Conservation (phyloP, 1,140 invertebrate species). For the Drosophila athabasca region DNA sequence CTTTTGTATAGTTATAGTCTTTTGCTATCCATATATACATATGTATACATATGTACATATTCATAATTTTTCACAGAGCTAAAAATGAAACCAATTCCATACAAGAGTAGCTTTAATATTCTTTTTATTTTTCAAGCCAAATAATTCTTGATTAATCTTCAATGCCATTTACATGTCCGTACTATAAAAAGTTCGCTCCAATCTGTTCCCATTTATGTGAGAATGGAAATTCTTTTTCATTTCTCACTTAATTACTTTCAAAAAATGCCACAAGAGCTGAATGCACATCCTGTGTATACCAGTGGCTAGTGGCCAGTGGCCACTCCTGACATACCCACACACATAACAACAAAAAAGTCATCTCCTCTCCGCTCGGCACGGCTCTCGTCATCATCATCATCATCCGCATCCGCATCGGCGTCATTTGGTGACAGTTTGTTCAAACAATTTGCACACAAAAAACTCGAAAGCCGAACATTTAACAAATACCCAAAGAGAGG, state of each 20-base stretch:
- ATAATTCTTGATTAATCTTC: no score
- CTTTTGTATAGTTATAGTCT: no score
- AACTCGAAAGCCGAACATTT: constrained; percentile 46
- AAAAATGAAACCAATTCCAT: no score
- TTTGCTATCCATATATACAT: no score
- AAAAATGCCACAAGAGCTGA: constrained; percentile 51
- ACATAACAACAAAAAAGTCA: constrained; percentile 31
- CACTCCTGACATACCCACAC: constrained; percentile 11
- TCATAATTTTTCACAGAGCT: no score
- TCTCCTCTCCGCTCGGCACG: constrained; percentile 6
- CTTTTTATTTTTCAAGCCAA: no score
- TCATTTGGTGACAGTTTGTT: constrained; percentile 55
- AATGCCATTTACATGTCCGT: background rate
- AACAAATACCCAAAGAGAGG: constrained; percentile 34
- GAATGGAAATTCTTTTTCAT: background rate
- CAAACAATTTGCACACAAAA: constrained; percentile 57
- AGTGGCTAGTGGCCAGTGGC: constrained; percentile 28
- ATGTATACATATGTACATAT: no score
- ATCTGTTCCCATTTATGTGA: background rate
- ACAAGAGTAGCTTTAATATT: no score
- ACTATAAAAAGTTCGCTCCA: background rate
- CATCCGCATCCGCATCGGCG: constrained; percentile 22
- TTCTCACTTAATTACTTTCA: constrained; percentile 56
- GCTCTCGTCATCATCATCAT: constrained; percentile 21
- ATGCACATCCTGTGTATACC: constrained; percentile 25